Evolutionary conservation across 2,797 vertebrate species (phyloP).

Genomic region (Ambastaia sidthimunki): DNA sequence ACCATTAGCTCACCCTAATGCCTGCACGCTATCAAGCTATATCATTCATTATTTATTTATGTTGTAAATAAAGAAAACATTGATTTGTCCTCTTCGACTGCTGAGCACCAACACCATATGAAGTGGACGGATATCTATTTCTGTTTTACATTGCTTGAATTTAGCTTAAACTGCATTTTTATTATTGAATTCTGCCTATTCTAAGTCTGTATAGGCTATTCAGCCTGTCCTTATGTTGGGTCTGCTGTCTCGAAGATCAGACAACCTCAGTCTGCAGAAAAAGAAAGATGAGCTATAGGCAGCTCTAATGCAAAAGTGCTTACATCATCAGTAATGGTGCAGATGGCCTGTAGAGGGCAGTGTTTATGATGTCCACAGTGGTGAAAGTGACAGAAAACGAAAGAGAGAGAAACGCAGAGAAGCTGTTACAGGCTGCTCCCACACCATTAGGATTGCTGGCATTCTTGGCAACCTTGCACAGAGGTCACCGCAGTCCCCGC

Average conservation of each 20-base stretch:
- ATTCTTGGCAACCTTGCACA: constrained; percentile 78
- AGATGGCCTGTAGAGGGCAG: constrained; percentile 82
- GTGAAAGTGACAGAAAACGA: constrained; percentile 13
- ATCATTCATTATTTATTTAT: constrained; percentile 44
- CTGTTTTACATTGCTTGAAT: constrained; percentile 41
- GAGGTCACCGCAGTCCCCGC: constrained; percentile 75
- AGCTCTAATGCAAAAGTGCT: constrained; percentile 72
- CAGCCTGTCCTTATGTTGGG: constrained; percentile 34
- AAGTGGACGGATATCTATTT: constrained; percentile 40
- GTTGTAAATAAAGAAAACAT: constrained; percentile 46
- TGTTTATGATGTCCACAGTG: constrained; percentile 71
- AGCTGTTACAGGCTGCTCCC: constrained; percentile 66
- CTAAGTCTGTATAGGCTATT: constrained; percentile 34
- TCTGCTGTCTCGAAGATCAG: constrained; percentile 45
- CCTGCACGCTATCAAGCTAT: constrained; percentile 12
- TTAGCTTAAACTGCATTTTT: constrained; percentile 38
- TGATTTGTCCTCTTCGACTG: constrained; percentile 21
- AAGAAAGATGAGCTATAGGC: constrained; percentile 64
- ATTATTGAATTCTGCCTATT: constrained; percentile 27
- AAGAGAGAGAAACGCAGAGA: constrained; percentile 14
- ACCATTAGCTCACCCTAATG: constrained; percentile 40
- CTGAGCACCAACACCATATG: constrained; percentile 40
- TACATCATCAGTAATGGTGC: constrained; percentile 76
- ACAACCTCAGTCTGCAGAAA: constrained; percentile 40
- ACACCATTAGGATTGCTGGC: constrained; percentile 78